These are phyloP conservation scores for Saccostrea echinata DNA, from an alignment of 1,140 invertebrate genomes.

Conservation along the genomic window DNA sequence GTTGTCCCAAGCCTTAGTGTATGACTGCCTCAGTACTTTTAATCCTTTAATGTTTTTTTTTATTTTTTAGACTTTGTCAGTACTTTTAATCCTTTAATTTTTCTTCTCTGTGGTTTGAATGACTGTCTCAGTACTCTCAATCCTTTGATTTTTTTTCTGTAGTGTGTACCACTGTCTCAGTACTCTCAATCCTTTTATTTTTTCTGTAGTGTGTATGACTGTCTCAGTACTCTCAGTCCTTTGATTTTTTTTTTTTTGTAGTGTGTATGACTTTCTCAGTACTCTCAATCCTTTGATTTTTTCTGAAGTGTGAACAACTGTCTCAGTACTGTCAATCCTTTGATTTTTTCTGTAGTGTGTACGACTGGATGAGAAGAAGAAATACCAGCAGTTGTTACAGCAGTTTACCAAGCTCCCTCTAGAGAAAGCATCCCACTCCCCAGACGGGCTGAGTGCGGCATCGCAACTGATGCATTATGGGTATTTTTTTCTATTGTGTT, in stretches of 20 bases:
- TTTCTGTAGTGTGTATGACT: background rate
- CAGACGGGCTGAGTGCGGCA: background rate
- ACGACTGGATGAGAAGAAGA: conserved; percentile 56
- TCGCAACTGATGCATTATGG: conserved; percentile 5
- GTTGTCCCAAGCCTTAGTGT: too few species aligned
- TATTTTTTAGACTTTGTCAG: background rate
- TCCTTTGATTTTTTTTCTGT: background rate
- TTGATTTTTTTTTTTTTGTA: background rate
- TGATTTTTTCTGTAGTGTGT: conserved; percentile 54
- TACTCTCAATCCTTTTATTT: too few species aligned
- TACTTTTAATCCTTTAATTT: background rate
- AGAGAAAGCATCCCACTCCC: conserved; percentile 14
- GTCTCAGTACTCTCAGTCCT: background rate
- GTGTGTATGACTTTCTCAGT: background rate
- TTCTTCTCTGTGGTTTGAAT: background rate
- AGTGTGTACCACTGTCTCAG: background rate
- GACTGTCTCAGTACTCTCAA: background rate
- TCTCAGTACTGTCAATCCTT: background rate
- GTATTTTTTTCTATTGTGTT: background rate
- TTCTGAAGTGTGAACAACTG: background rate
- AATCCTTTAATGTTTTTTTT: background rate
- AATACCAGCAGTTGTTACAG: conserved; percentile 59
- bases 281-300: background rate
- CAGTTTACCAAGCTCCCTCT: conserved; percentile 51
- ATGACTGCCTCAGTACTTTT: background rate